A percentile compares a stretch with the other conserved stretches of the same genome.
Conservation (phyloP, 2,797 vertebrate genomes). For the Simalia tracyae region DNA sequence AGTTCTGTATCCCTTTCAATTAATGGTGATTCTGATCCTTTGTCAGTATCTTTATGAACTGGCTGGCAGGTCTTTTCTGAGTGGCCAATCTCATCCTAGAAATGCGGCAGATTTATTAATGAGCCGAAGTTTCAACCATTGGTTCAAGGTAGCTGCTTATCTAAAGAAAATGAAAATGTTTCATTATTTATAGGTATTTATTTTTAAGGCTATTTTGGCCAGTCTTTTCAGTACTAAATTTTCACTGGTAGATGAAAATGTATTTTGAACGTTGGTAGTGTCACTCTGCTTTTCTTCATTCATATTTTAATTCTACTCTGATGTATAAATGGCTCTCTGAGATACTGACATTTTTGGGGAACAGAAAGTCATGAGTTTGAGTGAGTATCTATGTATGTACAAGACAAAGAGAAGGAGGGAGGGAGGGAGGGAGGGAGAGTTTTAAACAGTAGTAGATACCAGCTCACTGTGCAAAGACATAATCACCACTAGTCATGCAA, state of each 20-base stretch:
- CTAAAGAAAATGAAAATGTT: slow-evolving; percentile 43
- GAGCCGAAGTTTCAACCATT: slow-evolving; percentile 45
- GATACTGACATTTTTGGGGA: neutral
- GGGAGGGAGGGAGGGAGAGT: too few relatives aligned
- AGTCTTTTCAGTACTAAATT: slow-evolving; percentile 2
- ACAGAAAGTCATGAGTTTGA: neutral
- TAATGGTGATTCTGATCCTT: slow-evolving; percentile 19
- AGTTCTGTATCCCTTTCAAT: slow-evolving; percentile 27
- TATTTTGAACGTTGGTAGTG: neutral
- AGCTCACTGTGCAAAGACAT: neutral
- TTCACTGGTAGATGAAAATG: neutral
- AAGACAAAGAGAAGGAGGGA: neutral
- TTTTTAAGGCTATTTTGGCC: slow-evolving; percentile 26
- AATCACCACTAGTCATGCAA: neutral
- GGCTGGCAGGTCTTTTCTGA: slow-evolving; percentile 31
- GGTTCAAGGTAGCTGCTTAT: slow-evolving; percentile 42
- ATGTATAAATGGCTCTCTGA: neutral
- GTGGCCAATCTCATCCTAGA: slow-evolving; percentile 17
- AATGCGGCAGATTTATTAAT: slow-evolving; percentile 49
- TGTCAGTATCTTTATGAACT: slow-evolving; percentile 41
- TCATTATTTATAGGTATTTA: slow-evolving; percentile 18
- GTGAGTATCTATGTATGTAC: neutral
- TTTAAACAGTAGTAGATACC: neutral
- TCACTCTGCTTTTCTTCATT: neutral
- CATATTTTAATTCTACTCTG: neutral